Evolutionary conservation across 2,888 invertebrate species (phyloP), one percentile per base, ranked within the genome.

Genomic region (Halictus ligatus): DNA sequence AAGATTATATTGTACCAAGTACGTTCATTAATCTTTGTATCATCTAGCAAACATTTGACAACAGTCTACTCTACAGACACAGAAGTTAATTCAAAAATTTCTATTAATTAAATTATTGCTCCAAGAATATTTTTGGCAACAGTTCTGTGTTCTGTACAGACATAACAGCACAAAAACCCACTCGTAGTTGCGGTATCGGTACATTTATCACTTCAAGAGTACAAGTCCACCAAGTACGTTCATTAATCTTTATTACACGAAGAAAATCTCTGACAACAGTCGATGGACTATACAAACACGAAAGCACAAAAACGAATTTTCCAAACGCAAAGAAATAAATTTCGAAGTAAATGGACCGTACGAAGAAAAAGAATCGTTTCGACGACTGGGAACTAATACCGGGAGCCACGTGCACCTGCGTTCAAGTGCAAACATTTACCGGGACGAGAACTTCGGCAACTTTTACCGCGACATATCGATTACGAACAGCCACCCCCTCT

Each of bases 391-490:
- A 71, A 69, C 69, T 21, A 35, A 69, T 12, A 43, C 71, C n/a
- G 10, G 43, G 64, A 13, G 29, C 18, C 76, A 21, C 43, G 29
- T 46, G 46, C 60, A 21, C 21, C 64, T 64, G 64, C 46, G 29
- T 64, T 60, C 7, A 21, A 2, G 46, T 67, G 60, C 75, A 75
- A 43, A 64, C 76, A 64, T 46, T 64, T 29, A 48, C 76, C 12
- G 21, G 43, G 2, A 43, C 15, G 12, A 18, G 12, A 25, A 18
- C 35, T 29, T 60, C 8, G 18, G 5, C 21, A 12, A 60, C 25
- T 75, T 60, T 43, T 75, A 10, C 25, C 60, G 10, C 60, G 43
- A 43, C 58, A 43, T 60, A 18, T 75, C 48, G 46, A 40, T 60
- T 43, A 25, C 25, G n/a, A 43, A 43, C 12, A 21, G 48, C 12